Evolutionary conservation across 2,797 vertebrate species (phyloP), one percentile per base, ranked within the genome.

Genomic region (Sebastes glaucus): DNA sequence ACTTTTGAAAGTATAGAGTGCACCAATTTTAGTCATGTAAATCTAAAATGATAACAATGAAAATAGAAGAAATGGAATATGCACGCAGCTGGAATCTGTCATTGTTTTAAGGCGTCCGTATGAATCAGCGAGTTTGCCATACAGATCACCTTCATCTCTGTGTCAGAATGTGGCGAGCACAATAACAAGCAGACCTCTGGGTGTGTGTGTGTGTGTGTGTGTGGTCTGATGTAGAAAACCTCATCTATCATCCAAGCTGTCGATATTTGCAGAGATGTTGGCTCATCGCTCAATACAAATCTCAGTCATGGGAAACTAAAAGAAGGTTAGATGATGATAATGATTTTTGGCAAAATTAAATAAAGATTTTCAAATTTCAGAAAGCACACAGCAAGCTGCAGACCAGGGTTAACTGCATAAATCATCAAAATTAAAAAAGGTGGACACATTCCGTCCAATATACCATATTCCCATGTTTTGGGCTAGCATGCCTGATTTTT

Each of bases 231-330:
- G 63, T 53, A 79, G n/a, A 67, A 80, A 74, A 56, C 56, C 73
- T 77, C 46, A 79, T 82, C 71, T 80, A 77, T 82, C 49, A 72
- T 59, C 25, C 46, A 60, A 83, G 71, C 74, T 84, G 77, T 78
- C 20, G 2, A 52, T 68, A 62, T 80, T 52, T 32, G 56, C 11
- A 7, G 61, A 77, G 49, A 46, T n/a, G 28, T 61, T 66, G 38
- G 55, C 68, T 73, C 32, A 69, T 64, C 23, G 14, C 27, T 74
- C 78, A 52, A 13, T 55, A 16, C 4, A 9, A 30, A 38, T 32
- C 70, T 72, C 23, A 62, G 33, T 59, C n/a, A 68, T 42, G 28
- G 64, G 23, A 59, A 61, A 57, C 49, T 62, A 35, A 30, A 61
- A n/a, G 18, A 66, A 22, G 20, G 20, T 38, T 25, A 11, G 16